phyloP scores from a whole-genome alignment of 2,113 vertebrate species.

The Baryphthengus martii region DNA sequence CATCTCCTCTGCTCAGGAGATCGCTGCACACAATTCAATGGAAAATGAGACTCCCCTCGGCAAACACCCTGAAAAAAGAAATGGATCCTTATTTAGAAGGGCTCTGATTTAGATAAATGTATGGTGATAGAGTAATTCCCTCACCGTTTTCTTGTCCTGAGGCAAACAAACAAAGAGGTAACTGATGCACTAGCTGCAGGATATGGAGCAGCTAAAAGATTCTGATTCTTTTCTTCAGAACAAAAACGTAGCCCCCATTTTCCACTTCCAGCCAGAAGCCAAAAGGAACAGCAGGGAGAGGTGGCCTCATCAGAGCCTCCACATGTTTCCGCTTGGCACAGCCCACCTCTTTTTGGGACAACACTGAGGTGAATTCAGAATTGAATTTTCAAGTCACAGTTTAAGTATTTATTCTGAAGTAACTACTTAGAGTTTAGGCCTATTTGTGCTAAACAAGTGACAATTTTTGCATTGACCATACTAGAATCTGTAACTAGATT shows the following conservation, averaged over 20 bases:
- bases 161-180: neutral
- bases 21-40: neutral
- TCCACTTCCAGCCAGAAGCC: neutral
- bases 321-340: constrained; percentile 7
- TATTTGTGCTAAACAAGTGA: neutral
- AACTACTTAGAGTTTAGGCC: neutral
- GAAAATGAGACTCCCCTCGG: neutral
- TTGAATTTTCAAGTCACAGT: constrained; percentile 7
- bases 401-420: neutral
- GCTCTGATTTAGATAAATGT: neutral
- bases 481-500: neutral
- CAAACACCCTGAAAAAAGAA: neutral
- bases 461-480: neutral
- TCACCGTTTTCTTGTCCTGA: neutral
- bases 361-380: neutral
- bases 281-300: constrained; percentile 17
- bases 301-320: neutral
- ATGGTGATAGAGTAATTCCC: neutral
- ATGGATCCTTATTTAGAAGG: neutral
- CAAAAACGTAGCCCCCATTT: neutral
- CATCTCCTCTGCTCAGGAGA: neutral
- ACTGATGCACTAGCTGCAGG: neutral
- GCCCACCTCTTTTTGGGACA: neutral
- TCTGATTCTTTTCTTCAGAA: neutral
- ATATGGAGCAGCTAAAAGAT: neutral